phyloP scores from a whole-genome alignment of 1,140 invertebrate species.

The Metaphire vulgaris region DNA sequence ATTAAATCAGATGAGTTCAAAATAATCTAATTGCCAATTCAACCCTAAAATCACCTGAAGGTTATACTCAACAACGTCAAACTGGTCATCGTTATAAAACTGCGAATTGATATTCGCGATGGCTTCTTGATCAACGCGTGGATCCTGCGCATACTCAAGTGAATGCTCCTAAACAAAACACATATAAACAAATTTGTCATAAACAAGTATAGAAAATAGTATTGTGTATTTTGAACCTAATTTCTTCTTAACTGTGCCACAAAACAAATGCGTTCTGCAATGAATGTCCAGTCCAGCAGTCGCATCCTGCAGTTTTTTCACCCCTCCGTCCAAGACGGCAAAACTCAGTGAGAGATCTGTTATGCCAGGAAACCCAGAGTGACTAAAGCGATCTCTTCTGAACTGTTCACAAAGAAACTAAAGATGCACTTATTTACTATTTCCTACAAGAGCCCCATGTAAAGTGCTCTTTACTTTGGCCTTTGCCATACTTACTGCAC shows the following conservation, averaged over 20 bases:
- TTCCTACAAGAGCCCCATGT: too few species aligned
- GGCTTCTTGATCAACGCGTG: slow-evolving; percentile 66
- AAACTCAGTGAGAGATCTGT: too few species aligned
- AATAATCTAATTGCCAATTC: too few species aligned
- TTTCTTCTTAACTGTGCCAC: neutral
- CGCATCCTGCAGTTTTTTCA: too few species aligned
- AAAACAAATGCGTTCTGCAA: neutral
- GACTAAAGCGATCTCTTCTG: too few species aligned
- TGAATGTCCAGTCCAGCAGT: neutral
- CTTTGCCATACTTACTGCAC: too few species aligned
- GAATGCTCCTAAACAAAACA: slow-evolving; percentile 32
- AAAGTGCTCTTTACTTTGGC: too few species aligned
- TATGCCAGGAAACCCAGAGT: too few species aligned
- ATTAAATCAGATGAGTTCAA: too few species aligned
- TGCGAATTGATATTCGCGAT: slow-evolving; percentile 64
- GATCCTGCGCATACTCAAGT: slow-evolving; percentile 43
- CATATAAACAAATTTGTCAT: slow-evolving; percentile 14
- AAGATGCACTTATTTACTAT: too few species aligned
- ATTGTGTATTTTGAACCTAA: neutral
- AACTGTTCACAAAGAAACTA: too few species aligned
- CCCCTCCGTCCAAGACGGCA: neutral
- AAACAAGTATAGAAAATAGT: neutral
- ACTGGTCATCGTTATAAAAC: slow-evolving; percentile 61
- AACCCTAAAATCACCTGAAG: too few species aligned
- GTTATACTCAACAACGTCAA: slow-evolving; percentile 65